Base-by-base conservation (phyloP, 2,888 invertebrate species). In the Euproctis similis region DNA sequence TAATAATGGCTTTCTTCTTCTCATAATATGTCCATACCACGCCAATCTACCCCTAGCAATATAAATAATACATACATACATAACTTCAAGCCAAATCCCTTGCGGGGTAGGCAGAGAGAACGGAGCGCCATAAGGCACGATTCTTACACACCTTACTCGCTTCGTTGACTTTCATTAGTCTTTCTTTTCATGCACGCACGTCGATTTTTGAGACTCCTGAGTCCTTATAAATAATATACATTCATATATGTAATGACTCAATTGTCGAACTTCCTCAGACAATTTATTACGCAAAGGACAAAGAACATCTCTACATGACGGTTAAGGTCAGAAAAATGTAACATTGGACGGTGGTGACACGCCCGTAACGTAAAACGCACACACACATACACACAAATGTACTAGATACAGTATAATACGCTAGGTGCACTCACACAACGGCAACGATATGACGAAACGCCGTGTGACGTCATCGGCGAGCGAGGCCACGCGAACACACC, bases 291-390 rank as follows among this genome's bases (percentile, higher is more conserved):
- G 50, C 54, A 59, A 71, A 75, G 64, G 65, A 73, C 67, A 66
- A 62, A 62, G 56, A 52, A 42, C n/a, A n/a, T 44, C 44, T 32
- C 37, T 28, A 39, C 48, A 69, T 66, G 61, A 64, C 74, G 81
- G 82, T 81, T 78, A 82, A 82, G 82, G 82, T 82, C 82, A 82
- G 75, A 78, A 81, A 81, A 82, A 78, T 81, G 75, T 81, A 80
- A 73, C 80, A 75, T 77, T 75, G 58, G n/a, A 52, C 47, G 56
- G 46, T 46, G n/a, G n/a, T 51, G 72, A 69, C 66, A 65, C 60
- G 59, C 52, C 60, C 59, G 61, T 61, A 43, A 44, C 62, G n/a
- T n/a, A n/a, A n/a, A n/a, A n/a, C n/a, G n/a, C n/a, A 59, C 69
- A 69, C 69, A 69, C 69, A 46, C 39, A 8, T 31, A 31, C 42